Evolutionary conservation across 2,113 vertebrate genomes (phyloP), one percentile per base, ranked within the genome.

Genomic region (Phodopus roborovskii): DNA sequence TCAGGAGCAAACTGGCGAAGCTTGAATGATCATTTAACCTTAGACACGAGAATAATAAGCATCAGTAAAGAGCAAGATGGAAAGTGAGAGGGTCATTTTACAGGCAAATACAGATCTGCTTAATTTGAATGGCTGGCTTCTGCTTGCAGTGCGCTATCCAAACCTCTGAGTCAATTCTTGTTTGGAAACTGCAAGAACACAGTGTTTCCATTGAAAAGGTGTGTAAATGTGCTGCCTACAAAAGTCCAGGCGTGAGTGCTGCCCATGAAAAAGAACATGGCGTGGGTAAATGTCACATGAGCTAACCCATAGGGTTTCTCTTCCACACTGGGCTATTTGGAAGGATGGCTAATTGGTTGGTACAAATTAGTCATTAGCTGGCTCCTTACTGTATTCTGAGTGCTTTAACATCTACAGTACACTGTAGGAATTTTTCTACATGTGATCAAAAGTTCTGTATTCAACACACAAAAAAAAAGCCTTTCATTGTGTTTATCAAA

Each of bases 71-170:
- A 97, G 45, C 53, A 90, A 58, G 84, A 90, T 82, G 62, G 58
- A 91, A 90, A 92, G 83, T 77, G 39, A 95, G 42, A 66, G 39
- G 77, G 19, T 90, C 53, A 88, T 94, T 96, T 95, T 90, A 90
- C 4, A 96, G 74, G 53, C 64, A 96, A 97, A 95, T 91, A 88
- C 7, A 50, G 79, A 81, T 87, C 94, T 92, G 84, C 96, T 97
- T 96, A 84, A 93, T 97, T 93, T 96, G 92, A 96, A 98, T 97
- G 20, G 81, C 77, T 97, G 20, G 81, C 77, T 88, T 96, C 94
- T 97, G 94, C 96, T 96, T 97, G 86, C 71, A 95, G 60, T 70
- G 17, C 60, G 88, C 42, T 39, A 92, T 82, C 50, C 70, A 94
- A 92, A 74, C 48, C 60, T 94, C 88, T 92, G 45, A 90, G 53